Percentiles rank a stretch among this genome's conserved stretches.
Conservation (phyloP, 2,888 invertebrate genomes). For the Drosophila prostipennis region DNA sequence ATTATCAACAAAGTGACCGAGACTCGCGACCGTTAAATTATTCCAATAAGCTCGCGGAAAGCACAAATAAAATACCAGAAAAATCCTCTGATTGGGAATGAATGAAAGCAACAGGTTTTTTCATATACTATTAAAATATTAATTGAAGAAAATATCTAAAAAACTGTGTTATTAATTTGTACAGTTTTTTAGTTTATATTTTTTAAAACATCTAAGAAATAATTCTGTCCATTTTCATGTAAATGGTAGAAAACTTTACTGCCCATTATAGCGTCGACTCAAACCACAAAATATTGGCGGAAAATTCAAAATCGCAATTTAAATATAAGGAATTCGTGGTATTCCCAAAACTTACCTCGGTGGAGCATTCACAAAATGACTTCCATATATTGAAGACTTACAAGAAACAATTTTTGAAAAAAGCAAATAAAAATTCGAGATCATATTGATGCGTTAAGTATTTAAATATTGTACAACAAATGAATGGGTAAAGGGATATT, state of each 20-base stretch:
- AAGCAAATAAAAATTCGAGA: neutral
- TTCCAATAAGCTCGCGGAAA: neutral
- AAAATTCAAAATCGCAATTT: neutral
- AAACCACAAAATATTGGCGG: neutral
- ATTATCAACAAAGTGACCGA: constrained; percentile 3
- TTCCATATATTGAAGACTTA: neutral
- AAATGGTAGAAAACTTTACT: neutral
- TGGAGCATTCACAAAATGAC: neutral
- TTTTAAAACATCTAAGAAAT: too few species aligned
- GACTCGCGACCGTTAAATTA: neutral
- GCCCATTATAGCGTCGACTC: neutral
- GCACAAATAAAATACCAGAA: constrained; percentile 1
- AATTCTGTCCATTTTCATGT: too few species aligned
- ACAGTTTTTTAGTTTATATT: too few species aligned
- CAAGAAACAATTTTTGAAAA: neutral
- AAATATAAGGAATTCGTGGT: neutral
- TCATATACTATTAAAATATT: too few species aligned
- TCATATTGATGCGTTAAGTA: neutral
- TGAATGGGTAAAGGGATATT: neutral
- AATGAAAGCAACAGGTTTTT: too few species aligned
- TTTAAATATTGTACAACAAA: neutral
- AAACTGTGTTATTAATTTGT: too few species aligned
- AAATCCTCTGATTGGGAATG: neutral
- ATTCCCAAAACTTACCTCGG: neutral
- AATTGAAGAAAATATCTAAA: too few species aligned